Conservation (phyloP, 2,113 vertebrate genomes). For the Acrocephalus kingi region DNA sequence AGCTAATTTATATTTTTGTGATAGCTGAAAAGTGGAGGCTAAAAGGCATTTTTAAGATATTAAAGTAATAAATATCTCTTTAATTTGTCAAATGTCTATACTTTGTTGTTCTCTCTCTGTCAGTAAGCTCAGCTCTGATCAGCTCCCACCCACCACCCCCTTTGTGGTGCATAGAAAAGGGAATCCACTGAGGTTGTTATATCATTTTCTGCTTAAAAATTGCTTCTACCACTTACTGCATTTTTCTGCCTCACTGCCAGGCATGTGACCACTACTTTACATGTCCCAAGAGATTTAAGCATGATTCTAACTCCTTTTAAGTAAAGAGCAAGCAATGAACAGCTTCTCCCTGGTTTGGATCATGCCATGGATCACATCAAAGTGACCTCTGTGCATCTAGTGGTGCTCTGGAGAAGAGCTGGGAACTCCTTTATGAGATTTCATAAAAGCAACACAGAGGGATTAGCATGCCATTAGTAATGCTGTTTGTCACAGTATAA, state of each 20-base stretch:
- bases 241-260: not conserved
- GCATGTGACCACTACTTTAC: not conserved
- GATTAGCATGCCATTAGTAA: not conserved
- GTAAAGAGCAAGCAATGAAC: not conserved
- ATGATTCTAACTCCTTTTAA: not conserved
- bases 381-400: not conserved
- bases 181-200: not conserved
- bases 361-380: not conserved
- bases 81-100: not conserved
- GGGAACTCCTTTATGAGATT: not conserved
- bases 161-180: not conserved
- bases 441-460: not conserved
- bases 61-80: not conserved
- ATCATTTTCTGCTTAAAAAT: conserved; percentile 20
- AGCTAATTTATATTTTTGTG: not conserved
- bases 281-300: not conserved
- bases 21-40: not conserved
- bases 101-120: not conserved
- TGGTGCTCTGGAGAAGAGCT: not conserved
- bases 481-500: not conserved
- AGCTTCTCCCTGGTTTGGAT: not conserved
- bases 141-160: not conserved
- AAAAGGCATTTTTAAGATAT: not conserved
- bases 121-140: not conserved
- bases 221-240: not conserved